Evolutionary conservation across 2,888 invertebrate genomes (phyloP).

Genomic region (Scaptomyza tumidula): DNA sequence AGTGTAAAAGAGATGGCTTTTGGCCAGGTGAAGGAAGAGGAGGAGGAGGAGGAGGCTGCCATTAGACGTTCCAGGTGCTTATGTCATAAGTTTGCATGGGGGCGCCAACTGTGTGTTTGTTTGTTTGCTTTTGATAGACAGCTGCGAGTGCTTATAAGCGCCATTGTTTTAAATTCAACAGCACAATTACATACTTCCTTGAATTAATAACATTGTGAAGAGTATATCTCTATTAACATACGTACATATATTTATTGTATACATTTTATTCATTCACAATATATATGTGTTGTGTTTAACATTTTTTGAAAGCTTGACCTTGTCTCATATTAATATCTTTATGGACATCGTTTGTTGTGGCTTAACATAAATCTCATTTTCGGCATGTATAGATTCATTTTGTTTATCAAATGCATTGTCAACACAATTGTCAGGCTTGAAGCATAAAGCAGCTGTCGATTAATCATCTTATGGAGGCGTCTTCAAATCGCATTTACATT

Average conservation of each 20-base stretch:
- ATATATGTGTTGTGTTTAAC: constrained; percentile 20
- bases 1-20: constrained; percentile 2
- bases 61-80: constrained; percentile 66
- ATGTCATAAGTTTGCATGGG: constrained; percentile 74
- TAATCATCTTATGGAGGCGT: constrained; percentile 61
- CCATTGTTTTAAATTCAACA: constrained; percentile 64
- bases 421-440: constrained; percentile 66
- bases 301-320: constrained; percentile 66
- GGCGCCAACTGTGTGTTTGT: constrained; percentile 39
- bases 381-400: constrained; percentile 12
- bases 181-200: constrained; percentile 74
- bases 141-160: constrained; percentile 48
- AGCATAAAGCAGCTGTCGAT: constrained; percentile 57
- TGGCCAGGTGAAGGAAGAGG: neutral
- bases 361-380: constrained; percentile 55
- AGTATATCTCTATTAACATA: neutral
- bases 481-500: constrained; percentile 48
- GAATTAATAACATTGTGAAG: constrained; percentile 61
- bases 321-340: constrained; percentile 52
- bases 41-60: constrained; percentile 61
- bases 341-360: constrained; percentile 21
- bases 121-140: constrained; percentile 52
- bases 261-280: constrained; percentile 1
- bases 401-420: constrained; percentile 38
- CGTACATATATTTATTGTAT: neutral